Evolutionary conservation across 2,797 vertebrate species (phyloP).

Genomic region (Tragelaphus eurycerus): DNA sequence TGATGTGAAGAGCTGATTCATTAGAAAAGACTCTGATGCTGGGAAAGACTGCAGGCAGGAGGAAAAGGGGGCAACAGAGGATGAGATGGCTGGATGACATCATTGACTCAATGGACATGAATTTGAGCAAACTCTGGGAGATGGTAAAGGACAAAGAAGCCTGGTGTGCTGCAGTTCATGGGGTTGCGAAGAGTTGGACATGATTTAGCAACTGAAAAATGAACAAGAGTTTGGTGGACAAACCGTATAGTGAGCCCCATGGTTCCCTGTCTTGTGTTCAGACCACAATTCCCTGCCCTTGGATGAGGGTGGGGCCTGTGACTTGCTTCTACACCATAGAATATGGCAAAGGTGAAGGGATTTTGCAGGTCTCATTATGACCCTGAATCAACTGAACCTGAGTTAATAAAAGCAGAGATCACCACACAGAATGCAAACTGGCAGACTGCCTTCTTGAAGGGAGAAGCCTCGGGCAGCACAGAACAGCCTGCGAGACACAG

Average conservation of each 20-base stretch:
- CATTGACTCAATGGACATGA: not conserved
- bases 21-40: not conserved
- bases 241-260: not conserved
- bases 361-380: not conserved
- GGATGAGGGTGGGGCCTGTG: not conserved
- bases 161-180: not conserved
- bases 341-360: not conserved
- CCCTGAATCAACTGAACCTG: not conserved
- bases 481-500: not conserved
- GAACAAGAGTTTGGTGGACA: not conserved
- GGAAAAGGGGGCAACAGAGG: not conserved
- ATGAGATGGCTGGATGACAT: not conserved
- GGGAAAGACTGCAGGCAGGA: not conserved
- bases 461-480: not conserved
- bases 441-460: not conserved
- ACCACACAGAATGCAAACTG: not conserved
- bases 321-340: not conserved
- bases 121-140: not conserved
- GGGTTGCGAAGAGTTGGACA: not conserved
- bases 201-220: not conserved
- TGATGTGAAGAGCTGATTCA: not conserved
- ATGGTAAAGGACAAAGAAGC: not conserved
- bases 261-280: not conserved
- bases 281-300: not conserved
- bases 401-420: not conserved